phyloP scores from a whole-genome alignment of 2,113 vertebrate genomes.

The Taxidea taxus region DNA sequence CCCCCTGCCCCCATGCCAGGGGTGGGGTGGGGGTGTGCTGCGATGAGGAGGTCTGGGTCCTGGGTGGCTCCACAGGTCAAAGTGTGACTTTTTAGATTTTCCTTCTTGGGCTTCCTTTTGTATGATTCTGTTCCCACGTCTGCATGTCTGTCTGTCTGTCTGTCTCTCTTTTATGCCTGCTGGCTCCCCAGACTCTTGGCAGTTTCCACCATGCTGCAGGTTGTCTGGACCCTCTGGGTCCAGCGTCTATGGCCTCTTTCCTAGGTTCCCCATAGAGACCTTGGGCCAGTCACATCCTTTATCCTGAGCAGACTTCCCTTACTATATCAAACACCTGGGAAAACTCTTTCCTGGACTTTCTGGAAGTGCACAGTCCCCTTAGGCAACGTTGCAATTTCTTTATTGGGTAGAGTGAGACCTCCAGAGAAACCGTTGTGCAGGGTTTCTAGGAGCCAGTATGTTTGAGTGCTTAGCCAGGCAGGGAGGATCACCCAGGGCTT shows the following conservation, averaged over 20 bases:
- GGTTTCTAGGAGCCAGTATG: background rate
- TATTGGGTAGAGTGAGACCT: background rate
- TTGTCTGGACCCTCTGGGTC: background rate
- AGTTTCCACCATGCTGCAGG: background rate
- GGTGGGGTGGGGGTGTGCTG: background rate
- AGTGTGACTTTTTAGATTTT: background rate
- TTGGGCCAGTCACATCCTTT: background rate
- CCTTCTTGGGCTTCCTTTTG: background rate
- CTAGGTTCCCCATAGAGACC: background rate
- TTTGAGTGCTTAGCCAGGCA: fast-evolving
- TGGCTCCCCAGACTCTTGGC: background rate
- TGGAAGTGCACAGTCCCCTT: background rate
- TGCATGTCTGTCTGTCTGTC: background rate
- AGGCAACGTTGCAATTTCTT: background rate
- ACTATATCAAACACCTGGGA: background rate
- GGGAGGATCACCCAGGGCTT: background rate
- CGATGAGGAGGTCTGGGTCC: background rate
- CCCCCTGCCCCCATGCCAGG: fast-evolving
- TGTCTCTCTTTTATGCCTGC: background rate
- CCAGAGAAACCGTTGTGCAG: background rate
- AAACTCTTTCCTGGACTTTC: background rate
- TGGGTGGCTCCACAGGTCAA: background rate
- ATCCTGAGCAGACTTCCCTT: background rate
- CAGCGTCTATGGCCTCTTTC: background rate
- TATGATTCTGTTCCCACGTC: background rate